phyloP scores from a whole-genome alignment of 2,888 invertebrate species.

The Eustalomyia histrio region DNA sequence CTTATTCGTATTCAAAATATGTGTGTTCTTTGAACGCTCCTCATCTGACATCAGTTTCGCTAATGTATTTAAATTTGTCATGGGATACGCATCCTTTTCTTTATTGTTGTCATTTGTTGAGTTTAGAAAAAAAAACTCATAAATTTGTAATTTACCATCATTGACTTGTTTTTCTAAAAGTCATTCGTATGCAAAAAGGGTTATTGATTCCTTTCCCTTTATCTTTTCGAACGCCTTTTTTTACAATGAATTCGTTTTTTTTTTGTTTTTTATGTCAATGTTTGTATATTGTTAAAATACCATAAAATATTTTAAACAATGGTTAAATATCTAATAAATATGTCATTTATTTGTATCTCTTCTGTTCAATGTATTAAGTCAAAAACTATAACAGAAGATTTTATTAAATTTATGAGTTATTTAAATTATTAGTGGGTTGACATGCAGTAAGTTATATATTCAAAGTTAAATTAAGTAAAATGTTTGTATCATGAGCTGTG shows the following conservation, averaged over 20 bases:
- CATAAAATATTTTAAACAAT: slow-evolving; percentile 55
- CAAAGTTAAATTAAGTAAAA: neutral
- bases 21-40: neutral
- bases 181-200: slow-evolving; percentile 48
- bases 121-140: slow-evolving; percentile 33
- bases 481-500: slow-evolving; percentile 1
- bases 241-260: slow-evolving; percentile 36
- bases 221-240: slow-evolving; percentile 41
- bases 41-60: neutral
- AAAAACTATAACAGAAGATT: neutral
- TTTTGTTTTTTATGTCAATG: neutral
- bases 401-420: slow-evolving; percentile 13
- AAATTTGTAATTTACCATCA: slow-evolving; percentile 60
- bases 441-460: neutral
- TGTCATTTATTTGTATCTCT: slow-evolving; percentile 39
- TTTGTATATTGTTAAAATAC: slow-evolving; percentile 52
- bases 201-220: neutral
- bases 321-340: slow-evolving; percentile 42
- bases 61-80: slow-evolving; percentile 57
- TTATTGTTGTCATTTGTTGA: neutral
- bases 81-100: slow-evolving; percentile 38
- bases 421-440: slow-evolving; percentile 34
- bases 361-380: neutral
- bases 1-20: neutral
- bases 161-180: slow-evolving; percentile 54